Conservation (phyloP, 2,113 vertebrate species). For the Podocnemis expansa region DNA sequence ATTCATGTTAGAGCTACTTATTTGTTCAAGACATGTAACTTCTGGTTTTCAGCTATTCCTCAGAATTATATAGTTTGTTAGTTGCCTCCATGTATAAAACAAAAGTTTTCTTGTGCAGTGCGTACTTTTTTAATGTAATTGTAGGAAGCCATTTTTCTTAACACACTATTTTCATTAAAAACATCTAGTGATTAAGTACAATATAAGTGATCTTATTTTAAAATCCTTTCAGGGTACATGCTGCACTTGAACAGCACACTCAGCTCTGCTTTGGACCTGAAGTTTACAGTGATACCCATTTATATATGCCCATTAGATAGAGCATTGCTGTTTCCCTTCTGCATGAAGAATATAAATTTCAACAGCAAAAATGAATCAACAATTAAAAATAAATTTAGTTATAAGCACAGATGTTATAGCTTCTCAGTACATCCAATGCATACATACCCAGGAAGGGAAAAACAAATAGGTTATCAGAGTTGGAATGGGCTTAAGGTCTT, state of each 20-base stretch:
- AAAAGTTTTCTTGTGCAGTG: not conserved
- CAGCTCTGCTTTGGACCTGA: not conserved
- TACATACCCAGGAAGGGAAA: not conserved
- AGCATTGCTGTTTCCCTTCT: not conserved
- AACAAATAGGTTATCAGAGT: not conserved
- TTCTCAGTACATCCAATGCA: not conserved
- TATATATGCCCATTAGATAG: not conserved
- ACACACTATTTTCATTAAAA: not conserved
- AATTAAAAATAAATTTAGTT: not conserved
- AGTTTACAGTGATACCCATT: not conserved
- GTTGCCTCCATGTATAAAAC: too few relatives aligned
- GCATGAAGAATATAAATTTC: not conserved
- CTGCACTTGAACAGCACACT: not conserved
- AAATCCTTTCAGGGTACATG: not conserved
- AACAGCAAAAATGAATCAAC: not conserved
- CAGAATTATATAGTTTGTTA: not conserved
- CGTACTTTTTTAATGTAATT: rapidly evolving
- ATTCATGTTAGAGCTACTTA: not conserved
- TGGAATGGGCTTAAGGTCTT: not conserved
- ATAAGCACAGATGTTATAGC: not conserved
- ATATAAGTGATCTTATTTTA: not conserved
- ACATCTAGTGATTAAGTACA: not conserved
- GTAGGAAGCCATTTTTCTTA: not conserved
- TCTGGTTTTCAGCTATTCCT: not conserved
- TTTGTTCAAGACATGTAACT: not conserved